These are phyloP conservation scores for Drosophila athabasca DNA, from an alignment of 1,140 invertebrate genomes.

Conservation along the genomic window DNA sequence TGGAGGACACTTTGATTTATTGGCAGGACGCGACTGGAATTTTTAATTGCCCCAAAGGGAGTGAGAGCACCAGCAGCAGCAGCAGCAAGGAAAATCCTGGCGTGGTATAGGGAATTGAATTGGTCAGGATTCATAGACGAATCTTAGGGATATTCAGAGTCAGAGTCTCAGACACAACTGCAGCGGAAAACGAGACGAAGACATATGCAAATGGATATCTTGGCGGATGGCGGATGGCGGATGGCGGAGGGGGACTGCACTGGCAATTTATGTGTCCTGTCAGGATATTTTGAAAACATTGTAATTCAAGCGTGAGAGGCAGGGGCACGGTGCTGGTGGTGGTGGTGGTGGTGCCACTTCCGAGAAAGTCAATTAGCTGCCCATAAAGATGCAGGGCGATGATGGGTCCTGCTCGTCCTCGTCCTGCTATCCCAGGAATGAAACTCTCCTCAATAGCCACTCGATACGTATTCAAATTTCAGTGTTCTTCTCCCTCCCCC, in stretches of 20 bases:
- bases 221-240: not conserved
- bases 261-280: constrained; percentile 75
- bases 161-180: constrained; percentile 4
- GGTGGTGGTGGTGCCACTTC: constrained; percentile 36
- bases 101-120: constrained; percentile 58
- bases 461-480: constrained; percentile 80
- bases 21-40: constrained; percentile 72
- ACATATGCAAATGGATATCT: constrained; percentile 52
- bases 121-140: constrained; percentile 46
- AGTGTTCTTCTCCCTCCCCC: constrained; percentile 4
- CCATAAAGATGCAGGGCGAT: constrained; percentile 58
- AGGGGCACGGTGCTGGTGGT: constrained; percentile 5
- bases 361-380: constrained; percentile 79
- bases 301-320: constrained; percentile 67
- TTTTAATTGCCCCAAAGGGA: constrained; percentile 60
- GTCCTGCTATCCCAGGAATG: constrained; percentile 21
- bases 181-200: not conserved
- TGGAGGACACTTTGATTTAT: constrained; percentile 78
- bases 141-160: not conserved
- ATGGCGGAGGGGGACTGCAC: not conserved
- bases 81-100: constrained; percentile 25
- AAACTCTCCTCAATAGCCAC: constrained; percentile 48
- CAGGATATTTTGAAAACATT: constrained; percentile 79
- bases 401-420: constrained; percentile 6
- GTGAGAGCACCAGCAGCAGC: not conserved